Percentiles rank a stretch among this genome's conserved stretches.
These are phyloP conservation scores for Alosa sapidissima DNA, from an alignment of 2,797 vertebrate genomes.

Conservation along the genomic window DNA sequence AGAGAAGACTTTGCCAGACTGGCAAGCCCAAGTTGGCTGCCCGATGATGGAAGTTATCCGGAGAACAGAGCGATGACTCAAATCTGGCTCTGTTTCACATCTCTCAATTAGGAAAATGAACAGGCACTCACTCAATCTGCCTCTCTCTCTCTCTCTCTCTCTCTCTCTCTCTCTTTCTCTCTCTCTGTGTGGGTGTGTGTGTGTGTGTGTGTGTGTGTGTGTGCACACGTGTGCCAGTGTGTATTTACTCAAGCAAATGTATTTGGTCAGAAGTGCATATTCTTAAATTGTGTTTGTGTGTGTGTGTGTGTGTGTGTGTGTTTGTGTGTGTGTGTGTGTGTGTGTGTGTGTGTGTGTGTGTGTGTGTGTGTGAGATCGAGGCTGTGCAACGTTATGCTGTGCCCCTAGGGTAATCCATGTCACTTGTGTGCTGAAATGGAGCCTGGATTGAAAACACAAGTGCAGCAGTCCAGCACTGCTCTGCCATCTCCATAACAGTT, in stretches of 20 bases:
- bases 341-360: constrained; percentile 5
- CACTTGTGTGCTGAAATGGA: background rate
- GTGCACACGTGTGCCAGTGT: background rate
- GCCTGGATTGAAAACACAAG: constrained; percentile 1
- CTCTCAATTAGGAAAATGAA: constrained; percentile 17
- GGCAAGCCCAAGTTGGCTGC: background rate
- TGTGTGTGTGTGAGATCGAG: background rate
- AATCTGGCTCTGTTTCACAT: constrained; percentile 2
- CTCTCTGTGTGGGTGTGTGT: no score
- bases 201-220: constrained; percentile 8
- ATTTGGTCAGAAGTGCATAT: no score
- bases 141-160: background rate
- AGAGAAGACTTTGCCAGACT: constrained; percentile 10
- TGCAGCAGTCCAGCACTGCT: background rate
- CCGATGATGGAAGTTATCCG: background rate
- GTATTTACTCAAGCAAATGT: background rate
- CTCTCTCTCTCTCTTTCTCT: background rate
- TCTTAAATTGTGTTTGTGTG: background rate
- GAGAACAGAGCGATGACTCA: background rate
- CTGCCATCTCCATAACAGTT: background rate
- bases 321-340: background rate
- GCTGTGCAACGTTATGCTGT: background rate
- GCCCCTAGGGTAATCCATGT: background rate
- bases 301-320: background rate
- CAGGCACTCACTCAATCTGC: background rate